Percentiles rank a stretch among this genome's conserved stretches.
Conservation (phyloP, 2,888 invertebrate genomes). For the Philaethria dido region DNA sequence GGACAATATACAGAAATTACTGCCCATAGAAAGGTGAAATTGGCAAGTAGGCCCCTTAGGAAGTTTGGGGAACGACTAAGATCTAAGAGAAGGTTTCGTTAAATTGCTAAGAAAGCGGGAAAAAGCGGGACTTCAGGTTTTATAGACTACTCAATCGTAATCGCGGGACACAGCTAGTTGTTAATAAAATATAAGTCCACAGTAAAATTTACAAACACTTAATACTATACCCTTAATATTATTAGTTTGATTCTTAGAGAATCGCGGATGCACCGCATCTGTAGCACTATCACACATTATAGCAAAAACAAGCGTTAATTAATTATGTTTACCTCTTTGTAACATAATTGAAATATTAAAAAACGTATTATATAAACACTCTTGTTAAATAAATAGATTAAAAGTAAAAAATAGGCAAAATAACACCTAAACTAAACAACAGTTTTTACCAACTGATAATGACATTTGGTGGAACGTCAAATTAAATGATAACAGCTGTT, state of each 20-base stretch:
- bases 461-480: conserved; percentile 2
- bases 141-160: no score
- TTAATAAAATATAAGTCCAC: background rate
- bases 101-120: no score
- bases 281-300: conserved; percentile 55
- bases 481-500: conserved; percentile 9
- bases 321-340: conserved; percentile 62
- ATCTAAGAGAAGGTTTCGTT: no score
- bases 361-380: background rate
- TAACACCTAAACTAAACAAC: background rate
- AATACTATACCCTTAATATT: conserved; percentile 67
- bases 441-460: background rate
- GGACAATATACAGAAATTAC: no score
- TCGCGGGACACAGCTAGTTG: no score
- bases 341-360: conserved; percentile 52
- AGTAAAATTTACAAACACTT: background rate
- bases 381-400: background rate
- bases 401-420: background rate
- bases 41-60: no score
- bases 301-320: conserved; percentile 35
- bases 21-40: no score
- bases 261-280: conserved; percentile 72
- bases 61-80: no score
- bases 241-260: conserved; percentile 56
- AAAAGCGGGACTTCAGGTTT: no score